Base-by-base conservation (phyloP, 2,797 vertebrate genomes). In the Kryptopterus vitreolus region DNA sequence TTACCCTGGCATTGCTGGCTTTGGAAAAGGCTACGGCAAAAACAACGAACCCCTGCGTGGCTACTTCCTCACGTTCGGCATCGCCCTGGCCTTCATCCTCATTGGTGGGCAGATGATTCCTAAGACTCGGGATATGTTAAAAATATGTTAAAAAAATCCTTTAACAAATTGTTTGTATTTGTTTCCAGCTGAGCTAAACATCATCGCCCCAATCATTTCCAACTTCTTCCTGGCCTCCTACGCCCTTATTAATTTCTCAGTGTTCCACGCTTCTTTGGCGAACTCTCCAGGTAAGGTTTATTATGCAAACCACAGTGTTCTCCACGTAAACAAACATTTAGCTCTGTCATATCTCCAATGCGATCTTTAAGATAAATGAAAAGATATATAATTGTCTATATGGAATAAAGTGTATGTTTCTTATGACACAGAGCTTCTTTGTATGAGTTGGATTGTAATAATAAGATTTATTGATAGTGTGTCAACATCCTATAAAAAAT, bases 171-270 rank as follows among this genome's bases (percentile, higher is more conserved):
- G 2, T 81, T 2, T 82, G 22, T 50, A 50, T 52, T 18, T 50
- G 50, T 70, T 16, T 81, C 80, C 81, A 99, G 98, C 96, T 10
- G 73, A 99, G 90, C 84, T 99, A 89, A 99, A 99, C 77, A 69
- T 93, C 46, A 99, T 99, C 63, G 98, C 98, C 81, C 98, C 97
- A 74, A 99, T 99, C 92, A 99, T 99, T 91, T 99, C 98, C 76
- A 99, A 99, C 89, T 99, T 98, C 87, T 99, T 99, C 92, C 90
- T 99, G 94, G 96, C 98, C 1, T 99, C 98, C 0, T 99, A 99
- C 43, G 98, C 98, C 73, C 90, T 99, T 92, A 99, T 99, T 90
- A 99, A 99, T 91, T 99, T 98, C 90, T 99, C 98, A 0, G 97
- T 99, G 85, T 99, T 99, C 91, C 98, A 99, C 71, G 98, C 98